Evolutionary conservation across 2,113 vertebrate genomes (phyloP).

Genomic region (Glaucidium brasilianum): DNA sequence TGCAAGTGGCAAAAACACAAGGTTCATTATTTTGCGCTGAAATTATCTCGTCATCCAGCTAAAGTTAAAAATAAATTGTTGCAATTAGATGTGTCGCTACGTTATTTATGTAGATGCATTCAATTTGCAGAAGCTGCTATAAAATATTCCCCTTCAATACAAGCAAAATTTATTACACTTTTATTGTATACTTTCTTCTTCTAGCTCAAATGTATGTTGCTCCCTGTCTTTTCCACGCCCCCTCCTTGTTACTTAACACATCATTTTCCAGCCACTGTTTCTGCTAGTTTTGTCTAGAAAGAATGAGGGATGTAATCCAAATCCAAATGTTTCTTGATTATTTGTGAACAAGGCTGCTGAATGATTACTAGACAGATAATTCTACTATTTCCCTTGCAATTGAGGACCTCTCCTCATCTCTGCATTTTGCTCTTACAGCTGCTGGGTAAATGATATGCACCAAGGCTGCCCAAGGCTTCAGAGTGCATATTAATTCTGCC

Average conservation of each 20-base stretch:
- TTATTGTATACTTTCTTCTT: constrained; percentile 6
- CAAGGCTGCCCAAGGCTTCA: constrained; percentile 1
- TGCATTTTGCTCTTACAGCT: constrained; percentile 24
- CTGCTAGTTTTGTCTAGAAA: constrained; percentile 2
- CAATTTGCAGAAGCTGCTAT: constrained; percentile 41
- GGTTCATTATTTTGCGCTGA: not conserved
- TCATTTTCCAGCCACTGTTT: not conserved
- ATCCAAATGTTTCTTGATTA: constrained; percentile 32
- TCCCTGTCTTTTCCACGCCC: not conserved
- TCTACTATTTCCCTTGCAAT: not conserved
- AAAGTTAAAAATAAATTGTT: constrained; percentile 52
- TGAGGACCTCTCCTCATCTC: not conserved
- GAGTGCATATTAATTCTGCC: constrained; percentile 37
- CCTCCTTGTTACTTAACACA: not conserved
- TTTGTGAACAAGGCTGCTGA: constrained; percentile 2
- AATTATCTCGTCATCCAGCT: not conserved
- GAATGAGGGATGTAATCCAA: not conserved
- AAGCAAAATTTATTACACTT: constrained; percentile 26
- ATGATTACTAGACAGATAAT: constrained; percentile 6
- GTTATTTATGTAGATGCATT: constrained; percentile 50
- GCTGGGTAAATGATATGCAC: constrained; percentile 13
- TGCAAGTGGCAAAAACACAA: not conserved
- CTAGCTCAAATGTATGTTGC: not conserved
- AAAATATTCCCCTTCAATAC: constrained; percentile 29
- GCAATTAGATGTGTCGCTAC: constrained; percentile 20